Conservation (phyloP, 2,113 vertebrate genomes). For the Sorex araneus region DNA sequence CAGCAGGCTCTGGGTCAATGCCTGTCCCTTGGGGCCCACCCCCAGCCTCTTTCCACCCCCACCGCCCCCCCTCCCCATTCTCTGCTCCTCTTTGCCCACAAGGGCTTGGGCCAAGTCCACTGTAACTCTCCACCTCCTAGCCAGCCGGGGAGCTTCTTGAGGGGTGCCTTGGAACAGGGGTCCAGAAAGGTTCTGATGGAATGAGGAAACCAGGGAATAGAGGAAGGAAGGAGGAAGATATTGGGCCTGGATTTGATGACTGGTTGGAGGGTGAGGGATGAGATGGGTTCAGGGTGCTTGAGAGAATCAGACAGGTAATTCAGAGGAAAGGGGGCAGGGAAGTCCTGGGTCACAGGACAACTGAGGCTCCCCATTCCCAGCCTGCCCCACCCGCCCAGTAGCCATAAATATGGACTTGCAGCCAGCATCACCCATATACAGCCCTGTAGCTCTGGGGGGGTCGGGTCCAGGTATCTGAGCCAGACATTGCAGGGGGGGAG, state of each 20-base stretch:
- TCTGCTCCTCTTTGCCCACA: neutral
- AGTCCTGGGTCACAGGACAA: too few species aligned
- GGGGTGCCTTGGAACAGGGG: neutral
- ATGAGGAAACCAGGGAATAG: neutral
- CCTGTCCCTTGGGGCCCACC: neutral
- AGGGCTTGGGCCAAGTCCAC: neutral
- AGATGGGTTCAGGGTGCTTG: neutral
- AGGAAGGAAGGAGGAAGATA: neutral
- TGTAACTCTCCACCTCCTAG: neutral
- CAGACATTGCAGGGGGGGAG: neutral
- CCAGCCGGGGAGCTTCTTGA: neutral
- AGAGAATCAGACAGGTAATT: neutral
- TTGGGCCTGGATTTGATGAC: neutral
- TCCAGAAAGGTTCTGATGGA: neutral
- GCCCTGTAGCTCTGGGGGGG: too few species aligned
- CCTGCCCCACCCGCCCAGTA: neutral
- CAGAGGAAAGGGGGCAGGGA: neutral
- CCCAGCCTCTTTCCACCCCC: too few species aligned
- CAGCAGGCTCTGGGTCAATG: constrained; percentile 9
- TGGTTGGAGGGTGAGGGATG: neutral
- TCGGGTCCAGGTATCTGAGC: constrained; percentile 11
- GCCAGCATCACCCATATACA: neutral
- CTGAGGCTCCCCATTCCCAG: neutral
- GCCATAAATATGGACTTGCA: neutral
- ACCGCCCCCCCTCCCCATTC: neutral